These are phyloP conservation scores for Pluvianellus socialis DNA, from an alignment of 2,113 vertebrate species.

Conservation along the genomic window DNA sequence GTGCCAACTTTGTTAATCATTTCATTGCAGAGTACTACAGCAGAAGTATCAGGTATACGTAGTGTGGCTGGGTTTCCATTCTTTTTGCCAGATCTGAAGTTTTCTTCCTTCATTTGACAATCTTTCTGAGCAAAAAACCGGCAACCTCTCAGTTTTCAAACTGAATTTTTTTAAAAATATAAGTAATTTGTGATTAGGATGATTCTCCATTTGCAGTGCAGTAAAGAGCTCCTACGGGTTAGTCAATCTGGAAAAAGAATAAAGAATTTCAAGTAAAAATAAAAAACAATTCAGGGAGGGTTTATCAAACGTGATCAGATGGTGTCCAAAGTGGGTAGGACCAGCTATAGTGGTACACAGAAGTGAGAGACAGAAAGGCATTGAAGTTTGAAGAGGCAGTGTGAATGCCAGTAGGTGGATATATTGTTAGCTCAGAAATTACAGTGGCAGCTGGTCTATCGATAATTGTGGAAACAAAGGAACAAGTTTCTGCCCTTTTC, in stretches of 20 bases:
- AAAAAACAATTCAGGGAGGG: neutral
- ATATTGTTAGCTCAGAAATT: neutral
- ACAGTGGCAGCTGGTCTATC: neutral
- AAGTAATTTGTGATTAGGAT: neutral
- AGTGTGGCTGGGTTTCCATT: neutral
- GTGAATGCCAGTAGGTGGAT: neutral
- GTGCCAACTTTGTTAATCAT: constrained; percentile 1
- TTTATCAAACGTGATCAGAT: neutral
- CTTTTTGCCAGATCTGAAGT: neutral
- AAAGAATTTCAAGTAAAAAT: neutral
- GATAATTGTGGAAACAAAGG: neutral
- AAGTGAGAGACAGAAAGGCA: neutral
- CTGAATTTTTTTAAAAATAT: neutral
- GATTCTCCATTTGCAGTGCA: neutral
- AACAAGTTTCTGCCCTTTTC: neutral
- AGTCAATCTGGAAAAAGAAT: neutral
- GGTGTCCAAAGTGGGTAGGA: neutral
- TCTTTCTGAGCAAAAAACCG: neutral
- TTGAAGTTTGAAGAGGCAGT: neutral
- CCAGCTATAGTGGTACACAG: neutral
- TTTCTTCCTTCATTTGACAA: neutral
- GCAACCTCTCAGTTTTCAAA: neutral
- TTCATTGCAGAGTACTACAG: neutral
- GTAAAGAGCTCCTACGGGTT: neutral
- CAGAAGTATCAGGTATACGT: neutral